Evolutionary conservation across 2,797 vertebrate species (phyloP).

Genomic region (Rhinoraja longicauda): DNA sequence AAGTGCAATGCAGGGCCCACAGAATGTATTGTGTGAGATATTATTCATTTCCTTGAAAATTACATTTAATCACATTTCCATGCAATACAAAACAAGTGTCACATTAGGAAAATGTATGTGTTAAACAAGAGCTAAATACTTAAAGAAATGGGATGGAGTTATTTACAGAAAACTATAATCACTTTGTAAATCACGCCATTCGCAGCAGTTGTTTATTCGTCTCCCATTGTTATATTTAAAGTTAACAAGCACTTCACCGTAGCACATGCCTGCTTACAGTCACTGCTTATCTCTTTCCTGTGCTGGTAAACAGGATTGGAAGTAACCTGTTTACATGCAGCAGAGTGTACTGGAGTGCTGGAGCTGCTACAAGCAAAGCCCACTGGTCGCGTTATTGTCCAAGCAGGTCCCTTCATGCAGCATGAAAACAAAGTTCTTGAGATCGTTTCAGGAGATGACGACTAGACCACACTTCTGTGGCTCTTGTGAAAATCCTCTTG

Average conservation of each 20-base stretch:
- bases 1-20: too few relatives aligned
- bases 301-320: neutral
- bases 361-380: neutral
- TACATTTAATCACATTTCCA: too few relatives aligned
- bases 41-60: too few relatives aligned
- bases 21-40: too few relatives aligned
- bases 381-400: neutral
- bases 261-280: neutral
- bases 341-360: neutral
- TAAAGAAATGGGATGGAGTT: neutral
- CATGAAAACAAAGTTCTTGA: conserved; percentile 15
- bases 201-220: neutral
- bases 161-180: neutral
- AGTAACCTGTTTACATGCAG: conserved; percentile 6
- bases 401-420: neutral
- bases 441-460: neutral
- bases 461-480: neutral
- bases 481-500: conserved; percentile 10
- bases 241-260: neutral
- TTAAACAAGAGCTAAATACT: neutral
- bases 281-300: conserved; percentile 15
- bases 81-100: too few relatives aligned
- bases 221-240: neutral
- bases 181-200: neutral
- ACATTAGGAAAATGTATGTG: neutral